Percentiles rank a stretch among this genome's conserved stretches.
These are phyloP conservation scores for Halcyon chelicuti DNA, from an alignment of 2,797 vertebrate species.

Conservation along the genomic window DNA sequence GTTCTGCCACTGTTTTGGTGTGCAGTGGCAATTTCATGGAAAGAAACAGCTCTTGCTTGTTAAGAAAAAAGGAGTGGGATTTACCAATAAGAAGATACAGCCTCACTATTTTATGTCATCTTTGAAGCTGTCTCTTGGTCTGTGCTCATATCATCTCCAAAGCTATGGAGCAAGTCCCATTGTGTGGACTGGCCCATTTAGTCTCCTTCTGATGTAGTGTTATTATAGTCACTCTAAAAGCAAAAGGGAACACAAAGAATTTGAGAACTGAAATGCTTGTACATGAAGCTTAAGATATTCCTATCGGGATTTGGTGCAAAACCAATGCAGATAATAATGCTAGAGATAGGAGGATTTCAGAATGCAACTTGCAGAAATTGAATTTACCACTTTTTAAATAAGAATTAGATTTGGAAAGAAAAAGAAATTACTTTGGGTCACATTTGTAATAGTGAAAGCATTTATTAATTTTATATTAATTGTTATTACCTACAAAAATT, in stretches of 20 bases:
- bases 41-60: neutral
- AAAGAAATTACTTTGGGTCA: neutral
- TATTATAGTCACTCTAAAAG: neutral
- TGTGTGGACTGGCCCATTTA: neutral
- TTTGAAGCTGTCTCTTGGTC: neutral
- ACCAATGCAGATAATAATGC: neutral
- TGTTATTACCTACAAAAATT: neutral
- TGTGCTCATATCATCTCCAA: neutral
- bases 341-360: neutral
- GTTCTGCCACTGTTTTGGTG: neutral
- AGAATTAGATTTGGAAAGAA: neutral
- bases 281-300: neutral
- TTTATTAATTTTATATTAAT: neutral
- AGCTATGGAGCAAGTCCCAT: neutral
- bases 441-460: neutral
- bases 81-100: neutral
- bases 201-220: neutral
- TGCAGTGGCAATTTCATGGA: neutral
- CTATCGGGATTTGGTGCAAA: neutral
- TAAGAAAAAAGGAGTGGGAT: neutral
- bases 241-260: neutral
- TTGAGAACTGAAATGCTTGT: neutral
- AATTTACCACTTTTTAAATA: neutral
- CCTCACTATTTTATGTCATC: neutral
- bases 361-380: neutral